Percentiles rank a stretch among this genome's conserved stretches.
Evolutionary conservation across 2,797 vertebrate species (phyloP).

Genomic region (Trachops cirrhosus): DNA sequence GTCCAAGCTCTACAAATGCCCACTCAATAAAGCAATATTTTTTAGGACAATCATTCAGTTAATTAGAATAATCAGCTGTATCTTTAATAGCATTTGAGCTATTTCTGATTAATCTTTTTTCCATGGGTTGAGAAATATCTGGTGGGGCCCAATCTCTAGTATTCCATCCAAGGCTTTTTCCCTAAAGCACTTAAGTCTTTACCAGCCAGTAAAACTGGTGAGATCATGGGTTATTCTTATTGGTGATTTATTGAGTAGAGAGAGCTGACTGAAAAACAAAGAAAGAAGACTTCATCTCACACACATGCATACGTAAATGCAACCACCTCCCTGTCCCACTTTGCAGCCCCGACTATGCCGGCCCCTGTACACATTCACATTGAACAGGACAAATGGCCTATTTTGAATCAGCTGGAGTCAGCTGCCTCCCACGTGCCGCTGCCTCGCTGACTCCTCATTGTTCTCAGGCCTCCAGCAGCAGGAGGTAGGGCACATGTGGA

Average conservation of each 20-base stretch:
- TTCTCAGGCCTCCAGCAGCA: constrained; percentile 80
- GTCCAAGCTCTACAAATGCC: neutral
- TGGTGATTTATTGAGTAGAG: constrained; percentile 55
- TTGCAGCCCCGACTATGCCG: constrained; percentile 73
- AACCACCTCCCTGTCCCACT: neutral
- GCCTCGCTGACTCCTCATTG: constrained; percentile 79
- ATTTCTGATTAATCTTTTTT: neutral
- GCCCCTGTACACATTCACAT: constrained; percentile 75
- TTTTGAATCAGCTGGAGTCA: constrained; percentile 80
- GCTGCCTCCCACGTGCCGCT: constrained; percentile 81
- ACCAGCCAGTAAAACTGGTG: constrained; percentile 45
- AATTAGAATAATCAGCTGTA: neutral
- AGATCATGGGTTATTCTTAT: constrained; percentile 44
- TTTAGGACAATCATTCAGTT: neutral
- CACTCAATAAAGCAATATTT: neutral
- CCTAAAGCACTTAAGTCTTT: neutral
- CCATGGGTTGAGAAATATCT: neutral
- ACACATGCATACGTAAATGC: constrained; percentile 40
- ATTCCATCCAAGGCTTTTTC: neutral
- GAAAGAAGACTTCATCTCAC: constrained; percentile 43
- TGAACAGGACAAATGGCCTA: constrained; percentile 79
- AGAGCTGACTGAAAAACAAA: constrained; percentile 54
- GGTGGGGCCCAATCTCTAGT: neutral
- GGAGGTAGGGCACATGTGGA: constrained; percentile 83
- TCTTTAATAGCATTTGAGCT: neutral